Conservation (phyloP, 2,797 vertebrate species). For the Enteromius mattozi region DNA sequence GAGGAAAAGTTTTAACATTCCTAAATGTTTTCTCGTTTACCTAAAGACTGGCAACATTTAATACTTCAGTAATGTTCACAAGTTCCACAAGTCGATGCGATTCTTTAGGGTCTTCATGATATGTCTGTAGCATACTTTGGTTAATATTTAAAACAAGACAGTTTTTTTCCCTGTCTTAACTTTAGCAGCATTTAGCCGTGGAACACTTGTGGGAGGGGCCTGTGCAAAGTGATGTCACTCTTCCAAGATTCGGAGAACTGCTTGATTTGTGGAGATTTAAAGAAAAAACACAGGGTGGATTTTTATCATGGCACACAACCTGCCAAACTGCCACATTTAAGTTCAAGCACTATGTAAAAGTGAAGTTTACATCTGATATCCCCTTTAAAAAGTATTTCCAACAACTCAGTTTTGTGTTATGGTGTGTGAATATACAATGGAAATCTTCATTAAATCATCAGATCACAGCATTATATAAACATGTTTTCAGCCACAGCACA, state of each 20-base stretch:
- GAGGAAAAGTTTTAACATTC: neutral
- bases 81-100: too few species aligned
- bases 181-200: too few species aligned
- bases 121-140: too few species aligned
- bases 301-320: neutral
- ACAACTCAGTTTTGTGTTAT: neutral
- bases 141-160: too few species aligned
- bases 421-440: neutral
- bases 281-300: neutral
- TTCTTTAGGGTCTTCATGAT: too few species aligned
- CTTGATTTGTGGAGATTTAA: neutral
- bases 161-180: too few species aligned
- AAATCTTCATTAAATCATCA: neutral
- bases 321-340: neutral
- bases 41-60: neutral
- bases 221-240: too few species aligned
- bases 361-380: neutral
- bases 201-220: too few species aligned
- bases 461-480: neutral
- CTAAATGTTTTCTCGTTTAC: neutral
- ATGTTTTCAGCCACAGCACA: neutral
- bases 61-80: neutral
- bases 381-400: neutral
- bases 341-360: too few species aligned
- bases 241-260: too few species aligned